Base-by-base conservation (phyloP, 2,888 invertebrate genomes). In the Ditula angustiorana region DNA sequence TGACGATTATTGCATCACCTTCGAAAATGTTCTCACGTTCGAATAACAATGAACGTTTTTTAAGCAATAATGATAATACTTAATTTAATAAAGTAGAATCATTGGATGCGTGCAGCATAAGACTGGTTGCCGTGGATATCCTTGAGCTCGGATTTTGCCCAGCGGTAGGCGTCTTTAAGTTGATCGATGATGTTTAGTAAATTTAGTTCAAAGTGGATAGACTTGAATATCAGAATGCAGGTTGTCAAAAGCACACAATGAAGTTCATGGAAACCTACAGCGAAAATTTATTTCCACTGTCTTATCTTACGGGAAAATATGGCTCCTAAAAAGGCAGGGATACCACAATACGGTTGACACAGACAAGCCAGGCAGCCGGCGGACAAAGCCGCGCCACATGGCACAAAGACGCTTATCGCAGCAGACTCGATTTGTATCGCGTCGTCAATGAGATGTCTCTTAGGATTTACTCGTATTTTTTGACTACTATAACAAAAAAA, bases 371-470 rank as follows among this genome's bases (percentile, higher is more conserved):
- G 56, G 11, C 56, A 23, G 23, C 30, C 41, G 19, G 56, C 41
- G 57, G 33, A 63, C 63, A 63, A 63, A 44, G 57, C 50, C 44
- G 10, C 46, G 21, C 11, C 50, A 19, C 50, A 23, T 2, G 19
- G 44, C 50, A 58, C 55, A 56, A 49, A 44, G 57, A 30, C 49
- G 62, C 57, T 63, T 63, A 63, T 63, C 63, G 26, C 33, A 16
- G 53, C 41, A 53, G 53, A 50, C 37, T 30, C 16, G 63, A 57
- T 62, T 62, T 62, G 41, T 19, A 57, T 62, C 56, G 49, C 49
- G 21, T 16, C 41, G 44, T 44, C 44, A 33, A 63, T 52, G 57
- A 44, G 24, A 44, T 44, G 56, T 57, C 49, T 62, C 63, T 58
- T 33, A 41, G 19, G 50, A 33, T 57, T 41, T 41, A 30, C 62